These are phyloP conservation scores for Neoascia interrupta DNA, from an alignment of 2,888 invertebrate genomes.

Conservation along the genomic window DNA sequence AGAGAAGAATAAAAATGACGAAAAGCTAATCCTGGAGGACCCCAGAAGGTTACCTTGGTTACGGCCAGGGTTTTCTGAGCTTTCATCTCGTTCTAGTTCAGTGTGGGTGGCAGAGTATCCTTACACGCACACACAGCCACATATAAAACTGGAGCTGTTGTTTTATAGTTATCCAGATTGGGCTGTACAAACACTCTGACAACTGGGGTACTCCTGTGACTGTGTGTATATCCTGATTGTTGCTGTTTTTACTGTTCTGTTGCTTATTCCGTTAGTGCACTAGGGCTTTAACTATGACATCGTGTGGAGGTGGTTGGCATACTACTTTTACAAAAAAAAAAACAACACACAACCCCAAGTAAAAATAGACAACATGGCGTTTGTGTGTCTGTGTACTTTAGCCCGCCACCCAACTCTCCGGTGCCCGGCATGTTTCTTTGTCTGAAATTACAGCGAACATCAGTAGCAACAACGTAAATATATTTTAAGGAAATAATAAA, in stretches of 20 bases:
- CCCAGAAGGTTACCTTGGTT: constrained; percentile 71
- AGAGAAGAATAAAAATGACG: constrained; percentile 66
- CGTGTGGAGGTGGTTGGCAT: neutral
- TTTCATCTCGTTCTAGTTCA: constrained; percentile 73
- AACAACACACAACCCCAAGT: too few relatives aligned
- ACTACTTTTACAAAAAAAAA: neutral
- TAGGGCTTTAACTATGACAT: constrained; percentile 39
- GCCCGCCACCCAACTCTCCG: constrained; percentile 28
- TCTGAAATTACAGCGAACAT: constrained; percentile 53
- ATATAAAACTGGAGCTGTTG: constrained; percentile 32
- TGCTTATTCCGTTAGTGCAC: constrained; percentile 51
- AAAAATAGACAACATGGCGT: constrained; percentile 35
- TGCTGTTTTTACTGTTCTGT: constrained; percentile 65
- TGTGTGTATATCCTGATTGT: constrained; percentile 50
- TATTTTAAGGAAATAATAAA: constrained; percentile 63
- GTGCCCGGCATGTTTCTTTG: constrained; percentile 49
- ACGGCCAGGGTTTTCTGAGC: constrained; percentile 71
- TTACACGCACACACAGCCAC: constrained; percentile 13
- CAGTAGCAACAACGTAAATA: constrained; percentile 35
- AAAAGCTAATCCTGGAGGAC: constrained; percentile 70
- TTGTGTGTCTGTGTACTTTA: constrained; percentile 3
- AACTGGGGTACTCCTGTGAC: neutral
- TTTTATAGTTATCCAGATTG: neutral
- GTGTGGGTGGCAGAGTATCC: constrained; percentile 51
- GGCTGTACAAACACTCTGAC: neutral